Conservation (phyloP, 2,113 vertebrate species). For the Leucoraja erinaceus region DNA sequence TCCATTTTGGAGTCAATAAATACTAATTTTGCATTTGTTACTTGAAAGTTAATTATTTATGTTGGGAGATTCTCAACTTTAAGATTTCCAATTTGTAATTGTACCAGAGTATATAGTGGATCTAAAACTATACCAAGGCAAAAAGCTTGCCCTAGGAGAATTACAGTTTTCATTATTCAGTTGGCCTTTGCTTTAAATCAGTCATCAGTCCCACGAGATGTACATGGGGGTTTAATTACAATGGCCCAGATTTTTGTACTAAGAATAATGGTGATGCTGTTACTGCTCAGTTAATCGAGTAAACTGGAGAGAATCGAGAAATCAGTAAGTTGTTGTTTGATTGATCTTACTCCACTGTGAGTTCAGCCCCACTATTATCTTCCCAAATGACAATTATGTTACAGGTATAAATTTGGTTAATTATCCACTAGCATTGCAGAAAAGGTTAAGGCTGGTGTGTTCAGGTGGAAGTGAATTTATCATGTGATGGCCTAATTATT, state of each 20-base stretch:
- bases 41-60: background rate
- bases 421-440: too few species aligned
- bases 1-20: background rate
- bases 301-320: background rate
- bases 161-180: background rate
- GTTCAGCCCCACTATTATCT: background rate
- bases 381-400: too few species aligned
- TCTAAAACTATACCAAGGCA: background rate
- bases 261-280: too few species aligned
- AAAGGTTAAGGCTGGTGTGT: background rate
- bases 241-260: background rate
- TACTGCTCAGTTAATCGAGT: background rate
- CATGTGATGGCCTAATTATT: too few species aligned
- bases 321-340: background rate
- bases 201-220: background rate
- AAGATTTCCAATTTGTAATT: background rate
- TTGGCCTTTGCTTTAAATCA: background rate
- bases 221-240: background rate
- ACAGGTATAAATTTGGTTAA: too few species aligned
- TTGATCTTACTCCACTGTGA: background rate
- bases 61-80: background rate
- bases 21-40: background rate
- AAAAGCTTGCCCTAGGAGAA: background rate
- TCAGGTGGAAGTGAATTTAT: background rate
- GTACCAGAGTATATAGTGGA: background rate